phyloP scores from a whole-genome alignment of 2,888 invertebrate species.

The Dryococelus australis region DNA sequence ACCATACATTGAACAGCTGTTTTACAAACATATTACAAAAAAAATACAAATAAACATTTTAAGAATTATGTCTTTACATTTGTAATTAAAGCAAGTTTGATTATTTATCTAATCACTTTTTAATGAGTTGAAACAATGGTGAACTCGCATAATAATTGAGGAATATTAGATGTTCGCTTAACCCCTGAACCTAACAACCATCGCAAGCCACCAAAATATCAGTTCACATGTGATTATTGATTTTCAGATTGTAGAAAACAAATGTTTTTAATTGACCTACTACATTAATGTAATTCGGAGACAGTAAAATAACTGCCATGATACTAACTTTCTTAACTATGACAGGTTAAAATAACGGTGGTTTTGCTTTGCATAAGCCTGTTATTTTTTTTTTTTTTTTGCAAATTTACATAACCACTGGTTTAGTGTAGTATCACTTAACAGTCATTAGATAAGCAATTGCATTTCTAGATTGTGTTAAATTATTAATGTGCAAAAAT shows the following conservation, averaged over 20 bases:
- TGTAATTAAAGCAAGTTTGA: conserved; percentile 36
- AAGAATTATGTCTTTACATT: conserved; percentile 12
- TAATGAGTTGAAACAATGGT: conserved; percentile 16
- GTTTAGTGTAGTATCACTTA: not conserved
- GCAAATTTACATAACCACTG: conserved; percentile 2
- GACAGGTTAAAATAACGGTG: not conserved
- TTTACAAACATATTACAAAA: conserved; percentile 31
- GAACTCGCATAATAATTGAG: not conserved
- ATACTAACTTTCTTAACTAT: not conserved
- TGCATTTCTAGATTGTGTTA: not conserved
- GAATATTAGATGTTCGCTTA: conserved; percentile 33
- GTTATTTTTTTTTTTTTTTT: not conserved
- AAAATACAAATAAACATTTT: conserved; percentile 26
- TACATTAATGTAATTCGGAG: not conserved
- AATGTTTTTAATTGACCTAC: not conserved
- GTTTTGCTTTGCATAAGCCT: not conserved
- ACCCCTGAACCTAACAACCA: conserved; percentile 37
- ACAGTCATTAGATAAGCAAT: not conserved
- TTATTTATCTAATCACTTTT: conserved; percentile 30
- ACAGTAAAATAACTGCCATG: not conserved
- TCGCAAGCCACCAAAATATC: not conserved
- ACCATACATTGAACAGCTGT: conserved; percentile 24
- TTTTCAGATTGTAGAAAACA: not conserved
- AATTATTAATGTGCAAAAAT: conserved; percentile 16
- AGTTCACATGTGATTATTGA: not conserved